Evolutionary conservation across 2,888 invertebrate species (phyloP).

Genomic region (Drosophila prolongata): DNA sequence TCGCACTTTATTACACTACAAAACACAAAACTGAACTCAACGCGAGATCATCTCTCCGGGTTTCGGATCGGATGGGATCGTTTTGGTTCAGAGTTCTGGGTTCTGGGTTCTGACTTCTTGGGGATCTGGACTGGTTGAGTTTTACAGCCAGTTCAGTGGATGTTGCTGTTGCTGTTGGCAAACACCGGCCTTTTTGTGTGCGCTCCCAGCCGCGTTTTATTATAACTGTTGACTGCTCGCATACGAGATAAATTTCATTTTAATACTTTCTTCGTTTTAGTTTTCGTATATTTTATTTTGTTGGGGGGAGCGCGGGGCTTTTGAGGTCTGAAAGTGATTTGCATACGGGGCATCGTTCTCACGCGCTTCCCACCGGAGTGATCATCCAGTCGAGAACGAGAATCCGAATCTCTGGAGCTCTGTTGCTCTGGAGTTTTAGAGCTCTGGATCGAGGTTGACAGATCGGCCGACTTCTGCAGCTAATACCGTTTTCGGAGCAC

Average conservation of each 20-base stretch:
- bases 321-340: constrained; percentile 68
- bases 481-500: constrained; percentile 58
- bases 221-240: constrained; percentile 68
- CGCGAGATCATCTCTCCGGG: constrained; percentile 55
- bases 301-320: constrained; percentile 11
- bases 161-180: constrained; percentile 74
- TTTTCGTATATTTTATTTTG: constrained; percentile 73
- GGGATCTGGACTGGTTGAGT: constrained; percentile 56
- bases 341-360: constrained; percentile 73
- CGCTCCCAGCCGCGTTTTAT: constrained; percentile 74
- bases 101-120: constrained; percentile 21
- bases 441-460: constrained; percentile 53
- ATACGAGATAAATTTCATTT: constrained; percentile 77
- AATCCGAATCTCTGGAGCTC: background rate
- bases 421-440: background rate
- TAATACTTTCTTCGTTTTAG: constrained; percentile 80
- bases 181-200: constrained; percentile 74
- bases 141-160: constrained; percentile 63
- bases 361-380: constrained; percentile 74
- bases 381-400: constrained; percentile 54
- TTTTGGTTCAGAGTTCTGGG: constrained; percentile 20
- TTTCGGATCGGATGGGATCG: constrained; percentile 4
- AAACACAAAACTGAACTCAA: constrained; percentile 74
- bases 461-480: constrained; percentile 66
- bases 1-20: constrained; percentile 77